A percentile compares a stretch with the other conserved stretches of the same genome.
Evolutionary conservation across 2,797 vertebrate genomes (phyloP).

Genomic region (Arrhamphus sclerolepis): DNA sequence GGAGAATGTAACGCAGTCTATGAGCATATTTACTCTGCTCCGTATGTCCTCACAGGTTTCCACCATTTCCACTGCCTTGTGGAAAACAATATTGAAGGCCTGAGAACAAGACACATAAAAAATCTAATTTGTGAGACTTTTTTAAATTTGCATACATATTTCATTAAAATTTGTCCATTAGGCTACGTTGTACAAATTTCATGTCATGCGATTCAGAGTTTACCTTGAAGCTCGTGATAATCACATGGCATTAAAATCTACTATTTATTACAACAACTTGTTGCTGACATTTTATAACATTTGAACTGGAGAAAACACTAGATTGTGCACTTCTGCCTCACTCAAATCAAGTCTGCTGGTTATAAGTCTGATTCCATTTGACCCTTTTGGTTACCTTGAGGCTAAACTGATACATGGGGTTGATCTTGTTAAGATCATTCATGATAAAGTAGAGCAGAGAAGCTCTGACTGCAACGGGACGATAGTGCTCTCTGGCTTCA

Average conservation of each 20-base stretch:
- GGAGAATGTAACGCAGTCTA: constrained; percentile 81
- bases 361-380: background rate
- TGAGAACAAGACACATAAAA: constrained; percentile 33
- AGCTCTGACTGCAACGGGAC: constrained; percentile 82
- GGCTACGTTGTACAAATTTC: background rate
- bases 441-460: constrained; percentile 87
- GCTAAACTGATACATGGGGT: constrained; percentile 85
- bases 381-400: constrained; percentile 68
- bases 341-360: background rate
- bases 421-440: constrained; percentile 90
- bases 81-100: constrained; percentile 86
- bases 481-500: constrained; percentile 84
- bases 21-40: constrained; percentile 77
- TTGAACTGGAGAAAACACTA: background rate
- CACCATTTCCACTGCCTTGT: constrained; percentile 80
- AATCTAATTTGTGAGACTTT: background rate
- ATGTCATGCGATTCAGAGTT: no score
- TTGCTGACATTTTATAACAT: no score
- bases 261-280: no score
- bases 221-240: no score
- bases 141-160: background rate
- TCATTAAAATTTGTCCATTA: background rate
- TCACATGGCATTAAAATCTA: no score
- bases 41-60: constrained; percentile 76
- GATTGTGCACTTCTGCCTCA: background rate